Conservation (phyloP, 2,113 vertebrate genomes). For the Neoarius graeffei region DNA sequence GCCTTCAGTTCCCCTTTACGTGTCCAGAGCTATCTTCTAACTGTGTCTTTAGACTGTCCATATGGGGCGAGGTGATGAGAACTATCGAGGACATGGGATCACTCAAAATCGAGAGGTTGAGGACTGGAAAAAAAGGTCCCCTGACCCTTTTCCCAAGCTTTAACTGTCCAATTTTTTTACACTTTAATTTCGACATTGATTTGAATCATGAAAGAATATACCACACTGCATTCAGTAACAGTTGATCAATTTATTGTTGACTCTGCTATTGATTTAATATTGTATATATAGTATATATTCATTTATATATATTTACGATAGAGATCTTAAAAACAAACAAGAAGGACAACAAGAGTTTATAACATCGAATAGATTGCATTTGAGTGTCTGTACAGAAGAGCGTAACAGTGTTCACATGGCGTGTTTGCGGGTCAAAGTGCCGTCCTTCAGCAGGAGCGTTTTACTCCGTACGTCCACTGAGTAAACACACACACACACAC, state of each 20-base stretch:
- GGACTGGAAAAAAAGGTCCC: no score
- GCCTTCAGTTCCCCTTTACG: no score
- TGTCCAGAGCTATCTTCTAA: no score
- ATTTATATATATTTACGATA: background rate
- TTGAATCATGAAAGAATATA: background rate
- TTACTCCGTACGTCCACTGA: slow-evolving; percentile 51
- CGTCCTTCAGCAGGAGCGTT: slow-evolving; percentile 53
- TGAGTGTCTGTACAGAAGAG: slow-evolving; percentile 56
- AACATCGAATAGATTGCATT: slow-evolving; percentile 68
- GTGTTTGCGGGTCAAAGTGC: slow-evolving; percentile 72
- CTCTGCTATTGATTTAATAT: background rate
- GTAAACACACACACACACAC: background rate
- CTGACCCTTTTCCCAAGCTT: background rate
- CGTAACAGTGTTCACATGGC: slow-evolving; percentile 53
- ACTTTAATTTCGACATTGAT: background rate
- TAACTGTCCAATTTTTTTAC: background rate
- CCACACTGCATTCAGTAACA: background rate
- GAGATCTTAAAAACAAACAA: slow-evolving; percentile 47
- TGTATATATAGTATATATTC: background rate
- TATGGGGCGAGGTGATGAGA: no score
- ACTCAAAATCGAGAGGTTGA: background rate
- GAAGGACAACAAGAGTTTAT: slow-evolving; percentile 23
- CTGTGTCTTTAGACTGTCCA: no score
- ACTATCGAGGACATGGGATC: background rate
- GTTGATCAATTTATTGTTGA: slow-evolving; percentile 3